phyloP scores from a whole-genome alignment of 2,113 vertebrate species.

The Neotoma lepida region DNA sequence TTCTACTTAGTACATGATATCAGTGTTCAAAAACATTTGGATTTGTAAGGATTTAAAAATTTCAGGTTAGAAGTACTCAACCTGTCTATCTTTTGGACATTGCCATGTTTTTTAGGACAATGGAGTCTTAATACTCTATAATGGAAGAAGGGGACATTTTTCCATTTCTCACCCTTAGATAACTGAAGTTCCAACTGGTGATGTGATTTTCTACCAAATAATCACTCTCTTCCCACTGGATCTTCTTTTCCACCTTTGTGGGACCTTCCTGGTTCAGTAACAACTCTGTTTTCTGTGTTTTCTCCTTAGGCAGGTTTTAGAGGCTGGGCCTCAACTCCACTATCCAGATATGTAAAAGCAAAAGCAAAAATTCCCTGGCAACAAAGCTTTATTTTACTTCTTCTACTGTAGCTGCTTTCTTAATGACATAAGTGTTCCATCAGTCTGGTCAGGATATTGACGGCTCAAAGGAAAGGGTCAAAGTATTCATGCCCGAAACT shows the following conservation, averaged over 20 bases:
- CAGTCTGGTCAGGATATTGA: constrained; percentile 46
- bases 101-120: not conserved
- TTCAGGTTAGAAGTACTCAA: not conserved
- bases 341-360: constrained; percentile 22
- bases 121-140: not conserved
- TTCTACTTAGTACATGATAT: not conserved
- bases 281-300: not conserved
- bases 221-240: not conserved
- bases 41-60: not conserved
- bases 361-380: constrained; percentile 35
- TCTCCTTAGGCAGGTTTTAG: not conserved
- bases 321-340: not conserved
- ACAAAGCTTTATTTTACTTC: not conserved
- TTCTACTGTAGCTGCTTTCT: constrained; percentile 36
- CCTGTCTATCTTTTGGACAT: not conserved
- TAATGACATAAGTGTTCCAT: constrained; percentile 48
- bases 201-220: not conserved
- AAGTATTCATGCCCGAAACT: not conserved
- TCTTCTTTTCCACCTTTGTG: not conserved
- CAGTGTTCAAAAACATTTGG: not conserved
- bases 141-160: not conserved
- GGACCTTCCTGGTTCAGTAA: not conserved
- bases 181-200: not conserved
- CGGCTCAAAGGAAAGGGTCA: constrained; percentile 49
- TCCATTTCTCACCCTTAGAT: not conserved